Base-by-base conservation (phyloP, 2,113 vertebrate genomes). In the Daboia siamensis region DNA sequence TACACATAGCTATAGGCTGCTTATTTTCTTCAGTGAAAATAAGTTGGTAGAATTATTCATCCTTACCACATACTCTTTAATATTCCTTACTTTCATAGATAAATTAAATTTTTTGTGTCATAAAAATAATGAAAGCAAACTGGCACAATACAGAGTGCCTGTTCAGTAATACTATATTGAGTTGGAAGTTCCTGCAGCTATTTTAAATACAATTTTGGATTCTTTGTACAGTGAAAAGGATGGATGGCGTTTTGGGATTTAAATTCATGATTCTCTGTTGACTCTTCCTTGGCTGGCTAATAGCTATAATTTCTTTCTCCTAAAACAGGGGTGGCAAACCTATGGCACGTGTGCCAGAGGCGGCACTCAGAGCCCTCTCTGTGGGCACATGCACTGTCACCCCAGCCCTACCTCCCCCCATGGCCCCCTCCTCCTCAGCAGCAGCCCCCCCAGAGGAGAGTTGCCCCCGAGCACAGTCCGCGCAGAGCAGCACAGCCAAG, bases 181-280 rank as follows among this genome's bases (percentile, higher is more conserved):
- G 29, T 20, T 55, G 51, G 33, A 87, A 87, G 17, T 21, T 87
- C 29, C 51, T n/a, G 51, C 51, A 20, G 51, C 29, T 29, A 33
- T 13, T 55, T 87, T 3, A 26, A 24, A 29, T 52, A 29, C 17
- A 12, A 87, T 33, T 57, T 88, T 88, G 87, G 87, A 44, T 33
- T 57, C 33, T 57, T 23, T 23, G 10, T 55, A 23, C 21, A 17
- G 29, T 87, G 48, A 56, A 39, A 57, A 44, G 21, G 10, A 0
- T 11, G 10, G 10, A 11, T 3, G 1, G 21, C 0, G 0, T 39
- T 88, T 23, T 0, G 15, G 29, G 48, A 51, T 4, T 24, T 51
- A 87, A 87, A 87, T 52, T 87, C 51, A 6, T 55, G 52, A 39
- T 20, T n/a, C 87, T 56, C 51, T 1, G 0, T 9, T 33, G 51